These are phyloP conservation scores for Andrena marginata DNA, from an alignment of 2,888 invertebrate species.

Conservation along the genomic window DNA sequence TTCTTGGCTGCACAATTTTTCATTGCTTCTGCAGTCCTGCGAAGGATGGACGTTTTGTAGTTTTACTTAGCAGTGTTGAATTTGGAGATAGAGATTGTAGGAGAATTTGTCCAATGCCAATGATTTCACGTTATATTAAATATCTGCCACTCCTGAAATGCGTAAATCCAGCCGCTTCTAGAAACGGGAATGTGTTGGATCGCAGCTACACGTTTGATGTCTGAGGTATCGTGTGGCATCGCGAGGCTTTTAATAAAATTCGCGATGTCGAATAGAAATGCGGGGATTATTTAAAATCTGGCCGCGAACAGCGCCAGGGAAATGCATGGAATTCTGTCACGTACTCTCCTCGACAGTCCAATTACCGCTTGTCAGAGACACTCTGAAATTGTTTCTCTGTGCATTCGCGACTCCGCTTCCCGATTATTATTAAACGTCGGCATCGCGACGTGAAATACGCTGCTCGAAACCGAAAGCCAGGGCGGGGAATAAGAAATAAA, in stretches of 20 bases:
- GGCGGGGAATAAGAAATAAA: background rate
- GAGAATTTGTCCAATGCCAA: too few species aligned
- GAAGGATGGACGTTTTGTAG: too few species aligned
- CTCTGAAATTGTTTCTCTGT: slow-evolving; percentile 46
- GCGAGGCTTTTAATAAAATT: slow-evolving; percentile 35
- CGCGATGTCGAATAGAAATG: slow-evolving; percentile 37
- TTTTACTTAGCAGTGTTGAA: too few species aligned
- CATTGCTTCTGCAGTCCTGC: too few species aligned
- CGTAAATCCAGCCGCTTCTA: background rate
- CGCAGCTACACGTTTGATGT: background rate
- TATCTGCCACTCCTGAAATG: too few species aligned
- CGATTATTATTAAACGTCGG: slow-evolving; percentile 38
- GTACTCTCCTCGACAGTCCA: slow-evolving; percentile 53
- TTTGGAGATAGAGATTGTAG: too few species aligned
- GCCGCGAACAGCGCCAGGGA: background rate
- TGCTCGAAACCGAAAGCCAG: background rate
- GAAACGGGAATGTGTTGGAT: background rate
- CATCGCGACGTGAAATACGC: background rate
- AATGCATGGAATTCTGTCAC: slow-evolving; percentile 51
- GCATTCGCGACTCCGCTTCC: slow-evolving; percentile 17
- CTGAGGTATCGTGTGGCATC: background rate
- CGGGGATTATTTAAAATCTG: slow-evolving; percentile 47
- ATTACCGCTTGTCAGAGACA: slow-evolving; percentile 56
- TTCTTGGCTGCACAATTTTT: too few species aligned
- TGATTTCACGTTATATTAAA: too few species aligned